Conservation (phyloP, 2,888 invertebrate genomes). For the Petrolisthes cinctipes region DNA sequence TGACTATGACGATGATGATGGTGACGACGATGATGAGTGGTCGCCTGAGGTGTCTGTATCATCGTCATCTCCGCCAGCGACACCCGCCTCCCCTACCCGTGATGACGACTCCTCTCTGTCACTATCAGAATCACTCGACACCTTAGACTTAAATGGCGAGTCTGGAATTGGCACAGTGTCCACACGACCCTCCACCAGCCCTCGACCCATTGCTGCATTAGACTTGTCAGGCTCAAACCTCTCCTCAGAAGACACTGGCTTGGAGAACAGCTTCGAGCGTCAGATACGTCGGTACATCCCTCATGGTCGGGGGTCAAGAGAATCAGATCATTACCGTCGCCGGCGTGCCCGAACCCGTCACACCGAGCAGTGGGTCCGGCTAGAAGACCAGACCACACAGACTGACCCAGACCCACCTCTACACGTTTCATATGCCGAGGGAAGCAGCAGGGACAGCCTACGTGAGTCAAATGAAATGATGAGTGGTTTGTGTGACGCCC, state of each 20-base stretch:
- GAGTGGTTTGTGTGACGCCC: not conserved
- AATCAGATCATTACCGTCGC: conserved; percentile 40
- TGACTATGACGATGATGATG: conserved; percentile 58
- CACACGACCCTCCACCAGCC: conserved; percentile 62
- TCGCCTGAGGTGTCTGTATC: conserved; percentile 40
- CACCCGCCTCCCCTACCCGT: conserved; percentile 38
- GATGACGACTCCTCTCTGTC: conserved; percentile 60
- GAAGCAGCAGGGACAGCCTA: not conserved
- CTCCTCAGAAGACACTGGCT: conserved; percentile 64
- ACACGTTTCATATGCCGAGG: not conserved
- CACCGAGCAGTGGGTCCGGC: conserved; percentile 54
- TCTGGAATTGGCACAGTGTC: conserved; percentile 64
- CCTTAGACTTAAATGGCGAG: conserved; percentile 60
- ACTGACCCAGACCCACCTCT: conserved; percentile 54
- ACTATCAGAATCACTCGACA: conserved; percentile 63
- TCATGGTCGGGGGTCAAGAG: conserved; percentile 13
- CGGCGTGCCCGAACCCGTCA: conserved; percentile 40
- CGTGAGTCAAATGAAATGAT: conserved; percentile 19
- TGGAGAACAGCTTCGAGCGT: conserved; percentile 59
- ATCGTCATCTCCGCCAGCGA: conserved; percentile 50
- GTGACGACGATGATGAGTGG: conserved; percentile 60
- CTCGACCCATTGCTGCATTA: conserved; percentile 33
- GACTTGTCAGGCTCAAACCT: conserved; percentile 63
- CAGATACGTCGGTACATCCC: conserved; percentile 57
- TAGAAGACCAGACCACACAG: conserved; percentile 61